These are phyloP conservation scores for Alosa alosa DNA, from an alignment of 2,113 vertebrate genomes.

Conservation along the genomic window DNA sequence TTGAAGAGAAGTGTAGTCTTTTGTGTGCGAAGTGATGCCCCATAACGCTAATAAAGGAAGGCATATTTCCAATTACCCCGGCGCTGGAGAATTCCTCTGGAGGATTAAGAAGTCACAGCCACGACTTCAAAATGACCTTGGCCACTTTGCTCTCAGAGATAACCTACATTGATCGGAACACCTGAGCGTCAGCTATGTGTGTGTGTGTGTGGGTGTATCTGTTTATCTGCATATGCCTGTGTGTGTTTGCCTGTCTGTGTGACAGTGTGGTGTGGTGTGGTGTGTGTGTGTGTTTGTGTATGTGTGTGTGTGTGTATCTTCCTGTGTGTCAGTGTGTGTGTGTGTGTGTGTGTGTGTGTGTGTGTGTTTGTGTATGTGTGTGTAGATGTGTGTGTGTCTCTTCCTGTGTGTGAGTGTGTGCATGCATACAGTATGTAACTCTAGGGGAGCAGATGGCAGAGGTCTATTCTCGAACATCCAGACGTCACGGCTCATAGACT, in stretches of 20 bases:
- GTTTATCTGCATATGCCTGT: not conserved
- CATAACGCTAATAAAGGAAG: conserved; percentile 35
- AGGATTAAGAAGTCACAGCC: not conserved
- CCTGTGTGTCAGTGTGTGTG: not conserved
- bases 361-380: not conserved
- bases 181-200: not conserved
- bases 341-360: not conserved
- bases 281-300: not conserved
- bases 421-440: not conserved
- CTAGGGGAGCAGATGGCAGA: conserved; percentile 20
- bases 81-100: conserved; percentile 17
- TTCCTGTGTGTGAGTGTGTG: not conserved
- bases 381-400: not conserved
- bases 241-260: not conserved
- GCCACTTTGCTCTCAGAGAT: not conserved
- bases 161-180: not conserved
- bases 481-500: conserved; percentile 24
- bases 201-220: conserved; percentile 14
- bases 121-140: conserved; percentile 24
- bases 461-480: not conserved
- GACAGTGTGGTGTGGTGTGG: not conserved
- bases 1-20: conserved; percentile 34
- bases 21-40: conserved; percentile 17
- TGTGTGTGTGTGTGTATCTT: not conserved
- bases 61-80: conserved; percentile 26